These are phyloP conservation scores for Brienomyrus longianalis DNA, from an alignment of 2,113 vertebrate species.

Conservation along the genomic window DNA sequence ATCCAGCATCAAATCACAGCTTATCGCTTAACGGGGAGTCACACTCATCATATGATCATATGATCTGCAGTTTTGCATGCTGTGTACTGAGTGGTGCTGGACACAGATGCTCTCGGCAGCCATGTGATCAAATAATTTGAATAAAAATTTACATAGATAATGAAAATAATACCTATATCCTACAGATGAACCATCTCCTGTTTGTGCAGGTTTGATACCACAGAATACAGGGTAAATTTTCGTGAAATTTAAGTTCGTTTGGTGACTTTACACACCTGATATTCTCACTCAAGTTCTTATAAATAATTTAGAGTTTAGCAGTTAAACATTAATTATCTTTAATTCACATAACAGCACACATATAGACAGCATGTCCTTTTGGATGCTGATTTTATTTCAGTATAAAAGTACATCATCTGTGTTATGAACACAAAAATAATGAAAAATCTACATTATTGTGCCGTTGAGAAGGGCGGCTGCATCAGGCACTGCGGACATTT, in stretches of 20 bases:
- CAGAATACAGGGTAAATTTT: not conserved
- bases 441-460: not conserved
- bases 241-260: not conserved
- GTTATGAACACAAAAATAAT: not conserved
- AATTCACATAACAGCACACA: not conserved
- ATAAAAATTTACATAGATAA: not conserved
- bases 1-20: not conserved
- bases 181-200: not conserved
- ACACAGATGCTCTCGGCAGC: not conserved
- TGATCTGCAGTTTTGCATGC: not conserved
- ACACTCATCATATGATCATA: not conserved
- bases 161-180: not conserved
- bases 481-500: not conserved
- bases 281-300: not conserved
- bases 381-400: not conserved
- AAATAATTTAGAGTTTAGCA: not conserved
- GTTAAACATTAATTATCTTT: not conserved
- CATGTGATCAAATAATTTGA: not conserved
- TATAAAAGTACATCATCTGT: not conserved
- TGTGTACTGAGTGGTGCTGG: not conserved
- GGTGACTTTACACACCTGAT: not conserved
- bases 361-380: not conserved
- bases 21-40: not conserved
- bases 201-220: not conserved
- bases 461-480: not conserved